Conservation (phyloP, 1,140 invertebrate genomes). For the Neodiprion fabricii region DNA sequence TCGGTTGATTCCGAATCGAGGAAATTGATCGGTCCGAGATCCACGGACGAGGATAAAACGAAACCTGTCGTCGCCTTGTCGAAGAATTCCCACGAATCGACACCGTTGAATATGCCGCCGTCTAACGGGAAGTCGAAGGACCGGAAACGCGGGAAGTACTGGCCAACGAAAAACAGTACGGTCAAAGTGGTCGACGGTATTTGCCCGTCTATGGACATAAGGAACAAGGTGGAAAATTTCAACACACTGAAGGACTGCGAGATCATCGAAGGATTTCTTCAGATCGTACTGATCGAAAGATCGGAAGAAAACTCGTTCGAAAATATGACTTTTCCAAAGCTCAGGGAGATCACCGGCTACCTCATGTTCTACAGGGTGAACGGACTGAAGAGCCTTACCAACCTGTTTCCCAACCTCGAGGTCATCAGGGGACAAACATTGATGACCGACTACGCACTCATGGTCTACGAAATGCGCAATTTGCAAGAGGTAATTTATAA, state of each 20-base stretch:
- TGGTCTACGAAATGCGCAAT: slow-evolving; percentile 69
- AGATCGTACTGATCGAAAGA: slow-evolving; percentile 70
- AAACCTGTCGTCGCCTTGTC: slow-evolving; percentile 1
- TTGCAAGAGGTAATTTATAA: slow-evolving; percentile 57
- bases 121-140: slow-evolving; percentile 23
- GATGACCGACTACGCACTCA: slow-evolving; percentile 71
- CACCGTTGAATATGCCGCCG: slow-evolving; percentile 28
- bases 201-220: slow-evolving; percentile 62
- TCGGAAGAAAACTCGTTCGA: slow-evolving; percentile 57
- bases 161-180: slow-evolving; percentile 29
- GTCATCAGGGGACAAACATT: slow-evolving; percentile 77
- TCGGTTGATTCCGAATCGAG: no score
- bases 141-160: slow-evolving; percentile 15
- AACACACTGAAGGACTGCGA: slow-evolving; percentile 63
- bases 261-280: slow-evolving; percentile 74
- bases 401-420: slow-evolving; percentile 70
- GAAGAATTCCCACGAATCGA: slow-evolving; percentile 26
- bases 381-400: slow-evolving; percentile 58
- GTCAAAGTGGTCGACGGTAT: slow-evolving; percentile 43
- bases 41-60: not conserved
- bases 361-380: slow-evolving; percentile 71
- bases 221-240: slow-evolving; percentile 62
- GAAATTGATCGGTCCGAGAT: no score
- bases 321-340: slow-evolving; percentile 66
- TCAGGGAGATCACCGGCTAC: slow-evolving; percentile 74